A percentile compares a stretch with the other conserved stretches of the same genome.
Evolutionary conservation across 1,140 invertebrate genomes (phyloP).

Genomic region (Ostrea denselamellosa): DNA sequence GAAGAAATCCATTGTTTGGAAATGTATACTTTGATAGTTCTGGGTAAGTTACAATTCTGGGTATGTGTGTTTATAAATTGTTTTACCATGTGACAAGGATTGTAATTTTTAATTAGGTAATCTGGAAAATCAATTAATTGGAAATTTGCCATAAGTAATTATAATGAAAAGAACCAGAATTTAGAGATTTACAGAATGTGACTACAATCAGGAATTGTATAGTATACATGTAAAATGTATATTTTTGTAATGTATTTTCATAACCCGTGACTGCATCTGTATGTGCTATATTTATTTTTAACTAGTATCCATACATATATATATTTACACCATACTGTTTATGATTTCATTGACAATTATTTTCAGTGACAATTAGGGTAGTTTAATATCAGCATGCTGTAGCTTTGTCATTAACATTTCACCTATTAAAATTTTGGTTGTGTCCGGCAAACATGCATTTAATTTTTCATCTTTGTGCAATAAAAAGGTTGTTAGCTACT

Average conservation of each 20-base stretch:
- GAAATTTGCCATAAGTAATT: not conserved
- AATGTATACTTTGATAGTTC: not conserved
- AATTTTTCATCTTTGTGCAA: not conserved
- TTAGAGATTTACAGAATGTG: not conserved
- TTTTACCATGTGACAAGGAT: not conserved
- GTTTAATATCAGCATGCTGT: not conserved
- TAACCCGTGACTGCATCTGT: not conserved
- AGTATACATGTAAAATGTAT: not conserved
- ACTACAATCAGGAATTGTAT: not conserved
- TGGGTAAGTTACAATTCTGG: not conserved
- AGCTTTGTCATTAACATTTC: not conserved
- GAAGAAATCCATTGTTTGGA: constrained; percentile 1
- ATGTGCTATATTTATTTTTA: constrained; percentile 6
- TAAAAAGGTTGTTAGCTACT: not conserved
- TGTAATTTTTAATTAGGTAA: not conserved
- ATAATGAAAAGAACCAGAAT: not conserved
- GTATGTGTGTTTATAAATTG: not conserved
- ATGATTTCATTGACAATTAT: not conserved
- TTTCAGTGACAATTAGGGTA: not conserved
- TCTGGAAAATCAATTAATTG: not conserved
- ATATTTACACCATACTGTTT: not conserved
- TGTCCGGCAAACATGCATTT: not conserved
- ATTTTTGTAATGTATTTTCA: constrained; percentile 6
- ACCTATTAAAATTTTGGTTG: not conserved
- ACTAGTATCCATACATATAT: not conserved